Conservation (phyloP, 2,797 vertebrate species). For the Microhierax caerulescens region DNA sequence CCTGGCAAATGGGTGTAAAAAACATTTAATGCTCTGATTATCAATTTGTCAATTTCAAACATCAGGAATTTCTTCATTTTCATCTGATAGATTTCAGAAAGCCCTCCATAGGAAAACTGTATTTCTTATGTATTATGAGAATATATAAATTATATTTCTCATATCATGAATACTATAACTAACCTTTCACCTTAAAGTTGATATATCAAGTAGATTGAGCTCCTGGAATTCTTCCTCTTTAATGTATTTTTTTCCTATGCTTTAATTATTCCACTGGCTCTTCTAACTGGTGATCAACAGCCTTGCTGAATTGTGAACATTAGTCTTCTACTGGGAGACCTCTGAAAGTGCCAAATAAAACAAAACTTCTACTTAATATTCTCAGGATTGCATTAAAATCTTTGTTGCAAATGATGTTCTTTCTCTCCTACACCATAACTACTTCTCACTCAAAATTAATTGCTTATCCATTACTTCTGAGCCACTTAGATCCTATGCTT, state of each 20-base stretch:
- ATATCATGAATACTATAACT: background rate
- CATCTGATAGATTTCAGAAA: background rate
- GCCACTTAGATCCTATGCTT: background rate
- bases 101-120: background rate
- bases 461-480: background rate
- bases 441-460: background rate
- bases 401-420: background rate
- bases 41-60: background rate
- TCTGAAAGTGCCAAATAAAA: background rate
- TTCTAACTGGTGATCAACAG: constrained; percentile 9
- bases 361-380: background rate
- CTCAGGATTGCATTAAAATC: background rate
- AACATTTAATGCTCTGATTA: background rate
- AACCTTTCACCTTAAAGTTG: background rate
- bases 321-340: background rate
- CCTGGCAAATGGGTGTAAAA: background rate
- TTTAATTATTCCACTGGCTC: constrained; percentile 30
- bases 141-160: background rate
- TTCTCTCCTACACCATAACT: background rate
- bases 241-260: background rate
- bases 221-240: background rate
- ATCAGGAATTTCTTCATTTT: background rate
- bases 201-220: background rate
- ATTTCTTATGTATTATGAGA: background rate
- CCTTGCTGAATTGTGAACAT: background rate